phyloP scores from a whole-genome alignment of 1,140 invertebrate genomes.

The Drosophila gunungcola region DNA sequence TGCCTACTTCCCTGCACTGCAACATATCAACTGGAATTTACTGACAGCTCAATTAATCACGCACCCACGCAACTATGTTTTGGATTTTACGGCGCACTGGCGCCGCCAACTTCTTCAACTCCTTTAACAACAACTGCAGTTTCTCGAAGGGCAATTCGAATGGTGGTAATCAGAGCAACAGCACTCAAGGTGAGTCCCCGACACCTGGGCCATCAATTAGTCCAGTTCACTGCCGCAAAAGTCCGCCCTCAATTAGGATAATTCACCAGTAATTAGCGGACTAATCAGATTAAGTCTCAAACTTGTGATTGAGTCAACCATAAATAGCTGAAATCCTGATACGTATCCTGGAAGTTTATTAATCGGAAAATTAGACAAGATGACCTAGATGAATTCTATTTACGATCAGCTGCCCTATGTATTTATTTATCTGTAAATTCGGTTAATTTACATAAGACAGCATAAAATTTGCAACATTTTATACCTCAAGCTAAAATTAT shows the following conservation, averaged over 20 bases:
- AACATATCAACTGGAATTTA: constrained; percentile 55
- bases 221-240: constrained; percentile 28
- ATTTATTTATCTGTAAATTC: too few species aligned
- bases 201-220: constrained; percentile 57
- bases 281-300: constrained; percentile 16
- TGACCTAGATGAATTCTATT: too few species aligned
- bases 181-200: constrained; percentile 64
- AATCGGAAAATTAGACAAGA: neutral
- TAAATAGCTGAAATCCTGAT: constrained; percentile 12
- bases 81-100: constrained; percentile 84
- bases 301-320: constrained; percentile 19
- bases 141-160: constrained; percentile 67
- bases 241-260: constrained; percentile 61
- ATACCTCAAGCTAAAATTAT: too few species aligned
- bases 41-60: constrained; percentile 13
- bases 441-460: too few species aligned
- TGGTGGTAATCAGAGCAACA: constrained; percentile 66
- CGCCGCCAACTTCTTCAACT: constrained; percentile 84
- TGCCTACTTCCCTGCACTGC: constrained; percentile 44
- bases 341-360: neutral
- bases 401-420: too few species aligned
- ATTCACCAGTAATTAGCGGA: constrained; percentile 56
- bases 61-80: constrained; percentile 65
- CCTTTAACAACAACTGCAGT: constrained; percentile 83
- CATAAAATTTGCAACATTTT: too few species aligned